phyloP scores from a whole-genome alignment of 2,888 invertebrate genomes.

The Priocnemis perturbator region DNA sequence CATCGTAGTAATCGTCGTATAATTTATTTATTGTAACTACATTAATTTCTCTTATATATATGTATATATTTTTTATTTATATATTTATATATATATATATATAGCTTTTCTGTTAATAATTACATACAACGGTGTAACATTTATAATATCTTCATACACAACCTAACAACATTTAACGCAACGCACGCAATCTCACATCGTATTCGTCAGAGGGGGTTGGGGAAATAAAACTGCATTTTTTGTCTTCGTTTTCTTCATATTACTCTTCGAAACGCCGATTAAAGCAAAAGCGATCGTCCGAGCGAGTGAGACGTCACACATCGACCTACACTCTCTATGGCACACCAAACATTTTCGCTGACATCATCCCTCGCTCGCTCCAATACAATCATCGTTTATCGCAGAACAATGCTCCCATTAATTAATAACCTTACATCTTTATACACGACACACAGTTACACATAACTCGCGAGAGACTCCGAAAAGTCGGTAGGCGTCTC shows the following conservation, averaged over 20 bases:
- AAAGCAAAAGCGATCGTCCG: slow-evolving; percentile 12
- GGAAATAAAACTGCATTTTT: not conserved
- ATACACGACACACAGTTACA: too few relatives aligned
- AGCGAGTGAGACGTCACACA: slow-evolving; percentile 14
- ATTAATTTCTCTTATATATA: slow-evolving; percentile 59
- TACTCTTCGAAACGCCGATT: not conserved
- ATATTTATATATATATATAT: slow-evolving; percentile 14
- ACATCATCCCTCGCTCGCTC: too few relatives aligned
- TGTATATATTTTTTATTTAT: slow-evolving; percentile 29
- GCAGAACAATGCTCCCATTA: too few relatives aligned
- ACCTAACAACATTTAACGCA: slow-evolving; percentile 69
- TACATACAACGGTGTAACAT: slow-evolving; percentile 70
- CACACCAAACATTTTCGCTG: too few relatives aligned
- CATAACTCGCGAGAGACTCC: too few relatives aligned
- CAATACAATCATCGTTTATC: too few relatives aligned
- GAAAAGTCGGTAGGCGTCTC: too few relatives aligned
- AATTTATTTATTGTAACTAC: slow-evolving; percentile 63
- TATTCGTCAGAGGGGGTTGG: not conserved
- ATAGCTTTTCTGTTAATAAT: slow-evolving; percentile 45
- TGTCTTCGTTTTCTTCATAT: not conserved
- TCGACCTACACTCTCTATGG: not conserved
- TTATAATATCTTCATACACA: slow-evolving; percentile 64
- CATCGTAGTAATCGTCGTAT: slow-evolving; percentile 52
- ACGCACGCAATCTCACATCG: slow-evolving; percentile 46
- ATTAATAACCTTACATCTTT: too few relatives aligned